Percentiles rank a stretch among this genome's conserved stretches.
phyloP scores from a whole-genome alignment of 2,888 invertebrate genomes.

The Subacronicta megacephala region DNA sequence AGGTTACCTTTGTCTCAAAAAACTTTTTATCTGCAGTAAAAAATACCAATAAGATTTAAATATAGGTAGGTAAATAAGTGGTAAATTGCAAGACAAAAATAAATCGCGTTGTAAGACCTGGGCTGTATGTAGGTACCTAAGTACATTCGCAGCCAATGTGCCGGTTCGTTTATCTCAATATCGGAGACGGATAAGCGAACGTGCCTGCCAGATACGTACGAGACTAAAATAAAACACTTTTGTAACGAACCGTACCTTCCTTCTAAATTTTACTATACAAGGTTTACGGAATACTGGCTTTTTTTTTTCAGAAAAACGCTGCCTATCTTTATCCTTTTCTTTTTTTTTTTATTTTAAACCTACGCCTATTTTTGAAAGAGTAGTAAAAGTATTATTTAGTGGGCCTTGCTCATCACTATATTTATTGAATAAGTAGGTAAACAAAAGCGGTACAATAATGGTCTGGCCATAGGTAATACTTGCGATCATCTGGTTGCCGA shows the following conservation, averaged over 20 bases:
- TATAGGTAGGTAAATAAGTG: no score
- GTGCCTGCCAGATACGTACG: constrained; percentile 63
- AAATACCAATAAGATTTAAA: no score
- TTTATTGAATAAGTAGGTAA: no score
- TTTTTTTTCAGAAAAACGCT: constrained; percentile 7
- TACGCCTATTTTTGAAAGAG: no score
- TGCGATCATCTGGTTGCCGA: no score
- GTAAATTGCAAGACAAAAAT: constrained; percentile 36
- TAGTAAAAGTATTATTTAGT: no score
- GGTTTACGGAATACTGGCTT: constrained; percentile 20
- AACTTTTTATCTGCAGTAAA: no score
- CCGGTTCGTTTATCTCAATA: constrained; percentile 85
- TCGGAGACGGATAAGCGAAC: constrained; percentile 69
- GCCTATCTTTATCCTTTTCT: background rate
- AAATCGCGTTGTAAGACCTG: constrained; percentile 42
- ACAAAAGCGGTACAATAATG: no score
- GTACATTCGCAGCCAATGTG: constrained; percentile 65
- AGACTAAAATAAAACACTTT: constrained; percentile 68
- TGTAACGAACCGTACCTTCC: constrained; percentile 43
- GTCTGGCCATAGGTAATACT: no score
- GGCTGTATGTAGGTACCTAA: constrained; percentile 29
- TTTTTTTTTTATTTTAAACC: background rate
- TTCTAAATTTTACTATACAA: constrained; percentile 39
- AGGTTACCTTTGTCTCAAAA: no score
- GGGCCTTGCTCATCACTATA: no score